Base-by-base conservation (phyloP, 2,797 vertebrate genomes). In the Selene dorsalis region DNA sequence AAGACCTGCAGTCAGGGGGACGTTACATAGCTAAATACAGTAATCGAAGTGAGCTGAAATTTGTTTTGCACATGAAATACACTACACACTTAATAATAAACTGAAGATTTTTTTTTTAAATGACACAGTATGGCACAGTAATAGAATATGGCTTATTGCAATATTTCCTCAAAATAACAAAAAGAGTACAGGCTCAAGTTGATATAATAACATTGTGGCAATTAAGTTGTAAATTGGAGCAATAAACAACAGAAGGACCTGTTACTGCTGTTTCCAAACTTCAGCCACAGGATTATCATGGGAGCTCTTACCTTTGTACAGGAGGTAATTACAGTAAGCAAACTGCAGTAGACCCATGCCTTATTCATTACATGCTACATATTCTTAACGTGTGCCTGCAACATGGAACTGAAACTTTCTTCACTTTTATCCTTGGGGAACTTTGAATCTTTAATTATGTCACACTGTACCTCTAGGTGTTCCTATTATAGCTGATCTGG, bases 301-400 rank as follows among this genome's bases (percentile, higher is more conserved):
- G 32, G 52, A 26, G 28, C 20, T 11, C n/a, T 26, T 48, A 30
- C 22, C 26, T 60, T 65, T 58, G 39, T 55, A 17, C 32, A 32
- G 26, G 10, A n/a, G 18, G 43, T 52, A 32, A 74, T 62, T 35
- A 65, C 39, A 72, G 18, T 61, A 24, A 69, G 58, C 65, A 66
- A 32, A n/a, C 24, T 26, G 50, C 22, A 64, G 17, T 38, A 18
- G 35, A 32, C 24, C 30, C 28, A 57, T 28, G 12, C n/a, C 3
- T 22, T 32, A 39, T 39, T 57, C 7, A 35, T 75, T 6, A 48
- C 18, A 62, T 10, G 32, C 59, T 4, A 64, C 16, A 8, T 8
- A 9, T 8, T 35, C 32, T 8, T 35, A 9, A 35, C 9, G 32
- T 35, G 32, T 35, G 32, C 6, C 30, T 32, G 30, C 7, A 32